Evolutionary conservation across 2,113 vertebrate genomes (phyloP).

Genomic region (Anoura caudifer): DNA sequence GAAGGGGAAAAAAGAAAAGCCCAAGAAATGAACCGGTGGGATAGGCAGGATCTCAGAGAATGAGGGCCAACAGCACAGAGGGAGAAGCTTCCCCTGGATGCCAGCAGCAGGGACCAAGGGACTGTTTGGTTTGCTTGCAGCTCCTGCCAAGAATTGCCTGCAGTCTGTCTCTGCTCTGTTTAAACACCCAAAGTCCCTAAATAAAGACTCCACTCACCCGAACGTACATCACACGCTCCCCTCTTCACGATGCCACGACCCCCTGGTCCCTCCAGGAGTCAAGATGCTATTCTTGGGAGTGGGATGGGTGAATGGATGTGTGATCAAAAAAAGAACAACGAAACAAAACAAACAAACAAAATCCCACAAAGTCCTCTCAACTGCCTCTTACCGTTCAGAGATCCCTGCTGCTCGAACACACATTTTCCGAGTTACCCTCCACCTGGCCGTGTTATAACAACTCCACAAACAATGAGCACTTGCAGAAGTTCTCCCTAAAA

Average conservation of each 20-base stretch:
- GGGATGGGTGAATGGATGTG: fast-evolving
- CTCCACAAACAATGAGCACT: no score
- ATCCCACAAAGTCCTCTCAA: not conserved
- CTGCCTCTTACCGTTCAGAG: not conserved
- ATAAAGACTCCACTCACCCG: not conserved
- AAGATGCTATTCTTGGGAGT: not conserved
- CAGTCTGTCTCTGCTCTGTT: no score
- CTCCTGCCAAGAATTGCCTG: no score
- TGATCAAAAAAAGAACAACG: no score
- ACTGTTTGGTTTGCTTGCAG: no score
- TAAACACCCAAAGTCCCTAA: not conserved
- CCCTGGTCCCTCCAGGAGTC: not conserved
- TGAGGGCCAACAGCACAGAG: not conserved
- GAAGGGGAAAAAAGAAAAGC: not conserved
- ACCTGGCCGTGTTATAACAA: fast-evolving
- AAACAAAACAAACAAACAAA: not conserved
- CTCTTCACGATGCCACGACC: fast-evolving
- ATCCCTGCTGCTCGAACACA: not conserved
- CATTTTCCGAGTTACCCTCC: not conserved
- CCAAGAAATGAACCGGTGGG: no score
- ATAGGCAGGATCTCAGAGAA: not conserved
- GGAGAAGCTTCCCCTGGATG: not conserved
- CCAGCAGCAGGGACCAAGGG: no score
- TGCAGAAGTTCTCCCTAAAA: fast-evolving
- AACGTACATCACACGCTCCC: fast-evolving